Base-by-base conservation (phyloP, 2,113 vertebrate genomes). In the Irena cyanogastra region DNA sequence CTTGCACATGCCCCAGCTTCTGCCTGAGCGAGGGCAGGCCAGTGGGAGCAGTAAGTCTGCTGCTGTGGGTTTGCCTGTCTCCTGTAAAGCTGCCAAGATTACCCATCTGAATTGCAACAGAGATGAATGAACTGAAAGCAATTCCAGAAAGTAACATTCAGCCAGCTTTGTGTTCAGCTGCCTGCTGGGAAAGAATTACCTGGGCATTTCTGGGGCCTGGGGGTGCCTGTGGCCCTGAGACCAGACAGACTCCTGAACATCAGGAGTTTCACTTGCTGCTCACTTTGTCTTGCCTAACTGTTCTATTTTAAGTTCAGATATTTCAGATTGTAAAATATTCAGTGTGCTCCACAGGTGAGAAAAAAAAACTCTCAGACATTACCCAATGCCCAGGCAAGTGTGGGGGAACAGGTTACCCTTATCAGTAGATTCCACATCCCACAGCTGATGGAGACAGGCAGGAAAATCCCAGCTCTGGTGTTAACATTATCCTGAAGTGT, bases 171-270 rank as follows among this genome's bases (percentile, higher is more conserved):
- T 47, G 37, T 84, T 76, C 3, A 2, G 16, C 39, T 13, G 2
- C 27, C 27, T 6, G 3, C 65, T 45, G 68, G 11, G 66, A 75
- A 31, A 69, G 33, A 8, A 10, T 65, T 72, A 16, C 30, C 39
- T 53, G 42, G 65, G 56, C 35, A 30, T 50, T 68, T 31, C 64
- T 35, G 45, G 5, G 0, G 31, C 18, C 28, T 0, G 0, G 7
- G 9, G 7, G 4, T 66, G 33, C 44, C 63, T 26, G 30, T 41
- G 53, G 27, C 42, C 33, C 30, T n/a, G 30, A 44, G 33, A 59
- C 28, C 47, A 66, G 56, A 28, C 33, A 63, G 53, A 21, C 11
- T 45, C 26, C 50, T 37, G 16, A 54, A 4, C 7, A 52, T 9
- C 13, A 45, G 13, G 27, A 18, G 17, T 42, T 75, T 71, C 47